phyloP scores from a whole-genome alignment of 2,888 invertebrate genomes.

The Endotricha flammealis region DNA sequence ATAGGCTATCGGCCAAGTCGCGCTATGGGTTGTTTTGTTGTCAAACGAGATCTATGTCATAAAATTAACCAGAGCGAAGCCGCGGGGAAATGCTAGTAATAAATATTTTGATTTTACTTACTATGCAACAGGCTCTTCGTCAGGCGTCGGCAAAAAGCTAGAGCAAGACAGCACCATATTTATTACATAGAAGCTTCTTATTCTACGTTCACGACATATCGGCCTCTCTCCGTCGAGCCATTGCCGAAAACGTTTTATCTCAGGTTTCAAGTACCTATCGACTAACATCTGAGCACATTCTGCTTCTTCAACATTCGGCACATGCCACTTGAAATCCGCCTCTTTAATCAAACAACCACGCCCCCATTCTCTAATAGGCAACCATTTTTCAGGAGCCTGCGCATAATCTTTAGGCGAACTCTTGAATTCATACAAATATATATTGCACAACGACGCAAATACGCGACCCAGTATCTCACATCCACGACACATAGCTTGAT shows the following conservation, averaged over 20 bases:
- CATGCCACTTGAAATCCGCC: conserved; percentile 86
- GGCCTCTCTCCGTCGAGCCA: conserved; percentile 72
- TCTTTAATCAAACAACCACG: conserved; percentile 81
- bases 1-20: too few species aligned
- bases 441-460: conserved; percentile 77
- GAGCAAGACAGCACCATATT: conserved; percentile 81
- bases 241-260: conserved; percentile 77
- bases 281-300: conserved; percentile 81
- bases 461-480: conserved; percentile 80
- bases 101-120: conserved; percentile 70
- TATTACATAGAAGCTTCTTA: conserved; percentile 82
- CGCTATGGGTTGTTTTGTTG: too few species aligned
- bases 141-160: conserved; percentile 82
- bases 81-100: too few species aligned
- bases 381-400: conserved; percentile 81
- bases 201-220: conserved; percentile 82
- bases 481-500: conserved; percentile 81
- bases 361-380: conserved; percentile 91
- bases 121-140: conserved; percentile 78
- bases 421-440: conserved; percentile 80
- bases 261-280: conserved; percentile 81
- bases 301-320: conserved; percentile 84
- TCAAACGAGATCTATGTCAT: too few species aligned
- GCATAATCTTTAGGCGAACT: conserved; percentile 80
- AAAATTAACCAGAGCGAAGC: too few species aligned